Conservation (phyloP, 2,113 vertebrate genomes). For the Pyxicephalus adspersus region DNA sequence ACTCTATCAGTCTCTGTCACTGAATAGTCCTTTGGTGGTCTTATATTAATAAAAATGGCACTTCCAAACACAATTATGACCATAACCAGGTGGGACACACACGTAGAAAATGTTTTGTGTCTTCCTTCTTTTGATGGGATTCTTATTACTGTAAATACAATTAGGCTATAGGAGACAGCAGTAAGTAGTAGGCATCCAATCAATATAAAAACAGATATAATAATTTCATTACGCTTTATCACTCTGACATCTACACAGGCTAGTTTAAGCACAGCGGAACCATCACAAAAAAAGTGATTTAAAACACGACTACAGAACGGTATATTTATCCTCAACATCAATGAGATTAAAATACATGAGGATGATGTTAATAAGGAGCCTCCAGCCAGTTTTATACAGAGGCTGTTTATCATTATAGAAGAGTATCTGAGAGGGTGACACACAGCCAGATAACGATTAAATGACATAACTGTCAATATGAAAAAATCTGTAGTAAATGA, state of each 20-base stretch:
- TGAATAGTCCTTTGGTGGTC: slow-evolving; percentile 53
- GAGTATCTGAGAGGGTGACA: slow-evolving; percentile 61
- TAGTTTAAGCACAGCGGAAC: slow-evolving; percentile 20
- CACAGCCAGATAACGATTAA: slow-evolving; percentile 63
- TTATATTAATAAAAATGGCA: slow-evolving; percentile 66
- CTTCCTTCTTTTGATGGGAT: slow-evolving; percentile 58
- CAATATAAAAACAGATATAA: slow-evolving; percentile 43
- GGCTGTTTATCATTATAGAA: slow-evolving; percentile 55
- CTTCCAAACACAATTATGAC: slow-evolving; percentile 63
- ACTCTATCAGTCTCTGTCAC: slow-evolving; percentile 63
- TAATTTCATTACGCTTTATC: not conserved
- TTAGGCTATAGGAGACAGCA: slow-evolving; percentile 58
- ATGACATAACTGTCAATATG: slow-evolving; percentile 63
- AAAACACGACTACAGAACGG: slow-evolving; percentile 39
- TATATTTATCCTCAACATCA: slow-evolving; percentile 33
- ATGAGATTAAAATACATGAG: slow-evolving; percentile 52
- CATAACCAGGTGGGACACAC: slow-evolving; percentile 63
- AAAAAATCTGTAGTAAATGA: slow-evolving; percentile 55
- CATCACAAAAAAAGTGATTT: slow-evolving; percentile 54
- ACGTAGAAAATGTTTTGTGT: slow-evolving; percentile 64
- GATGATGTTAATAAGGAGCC: slow-evolving; percentile 58
- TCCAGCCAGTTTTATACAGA: slow-evolving; percentile 58
- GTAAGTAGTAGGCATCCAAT: slow-evolving; percentile 59
- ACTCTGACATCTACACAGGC: slow-evolving; percentile 24
- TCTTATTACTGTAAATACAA: slow-evolving; percentile 57